Evolutionary conservation across 1,140 invertebrate species (phyloP), one percentile per base, ranked within the genome.

Genomic region (Tribolium castaneum): DNA sequence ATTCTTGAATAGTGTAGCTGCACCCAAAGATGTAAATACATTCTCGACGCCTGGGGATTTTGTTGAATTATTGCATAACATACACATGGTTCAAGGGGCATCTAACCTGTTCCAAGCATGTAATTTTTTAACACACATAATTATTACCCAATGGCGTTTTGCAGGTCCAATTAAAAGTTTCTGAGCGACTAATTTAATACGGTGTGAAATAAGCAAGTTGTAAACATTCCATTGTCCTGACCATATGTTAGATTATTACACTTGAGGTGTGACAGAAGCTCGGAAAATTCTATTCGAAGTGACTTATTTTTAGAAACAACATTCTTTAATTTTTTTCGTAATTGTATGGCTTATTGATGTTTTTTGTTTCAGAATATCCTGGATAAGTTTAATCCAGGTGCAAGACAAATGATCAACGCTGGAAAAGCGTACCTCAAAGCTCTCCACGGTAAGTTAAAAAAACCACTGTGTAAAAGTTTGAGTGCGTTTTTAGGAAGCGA

Each of bases 331-430:
- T 30, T 30, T 30, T 30, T 30, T 30, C 1, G 0, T 30, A 30
- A 5, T n/a, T n/a, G n/a, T n/a, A 30, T 30, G 25, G 5, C 16
- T 19, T 19, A 19, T 19, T 19, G 16, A 19, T 19, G 16, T 19
- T 19, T 19, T 82, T 84, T 84, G 78, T 94, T 94, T 81, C 93
- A 97, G 96, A 97, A 97, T 87, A 97, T 97, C 87, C 89, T 97
- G 91, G 96, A 97, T 86, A 96, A 97, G 88, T 97, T 97, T 89
- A 97, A 97, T 89, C 96, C 96, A 34, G 94, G 95, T 81, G 95
- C 96, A 5, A 90, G 95, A 83, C 95, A 97, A 88, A 92, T 97
- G 90, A 97, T 97, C 86, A 95, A 95, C 78, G 95, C 96, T 78
- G 96, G 96, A 70, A 97, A 97, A 88, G 94, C 95, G 14, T 97